Conservation (phyloP, 2,888 invertebrate species). For the Drosophila tanythrix region DNA sequence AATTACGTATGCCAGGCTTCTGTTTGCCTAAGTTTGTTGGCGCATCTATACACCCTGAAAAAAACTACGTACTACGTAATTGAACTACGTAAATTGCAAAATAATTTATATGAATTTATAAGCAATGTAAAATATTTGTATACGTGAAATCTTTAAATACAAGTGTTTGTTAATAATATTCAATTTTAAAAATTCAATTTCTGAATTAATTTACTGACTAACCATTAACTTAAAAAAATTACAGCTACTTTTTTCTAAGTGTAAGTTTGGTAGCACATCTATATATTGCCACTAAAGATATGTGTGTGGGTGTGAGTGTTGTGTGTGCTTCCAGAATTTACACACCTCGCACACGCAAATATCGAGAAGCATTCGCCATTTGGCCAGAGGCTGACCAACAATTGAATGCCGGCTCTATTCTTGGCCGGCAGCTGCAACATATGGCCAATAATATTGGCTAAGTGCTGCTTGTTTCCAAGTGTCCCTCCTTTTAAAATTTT, state of each 20-base stretch:
- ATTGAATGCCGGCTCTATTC: conserved; percentile 22
- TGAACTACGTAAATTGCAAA: background rate
- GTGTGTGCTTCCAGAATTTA: conserved; percentile 51
- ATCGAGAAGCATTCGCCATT: conserved; percentile 25
- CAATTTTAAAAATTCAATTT: background rate
- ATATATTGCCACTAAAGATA: background rate
- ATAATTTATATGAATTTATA: background rate
- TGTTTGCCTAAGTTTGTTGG: conserved; percentile 21
- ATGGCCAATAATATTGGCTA: conserved; percentile 43
- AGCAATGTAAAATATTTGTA: background rate
- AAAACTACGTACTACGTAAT: background rate
- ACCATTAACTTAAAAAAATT: background rate
- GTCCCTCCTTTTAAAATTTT: background rate
- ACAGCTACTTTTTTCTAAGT: background rate
- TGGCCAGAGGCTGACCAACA: conserved; percentile 47
- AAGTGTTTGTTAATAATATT: background rate
- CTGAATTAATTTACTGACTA: background rate
- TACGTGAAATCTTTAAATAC: background rate
- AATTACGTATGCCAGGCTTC: conserved; percentile 33
- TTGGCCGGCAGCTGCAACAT: conserved; percentile 37
- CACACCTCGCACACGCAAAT: conserved; percentile 63
- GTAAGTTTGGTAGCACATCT: background rate
- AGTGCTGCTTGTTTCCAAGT: background rate
- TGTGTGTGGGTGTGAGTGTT: background rate
- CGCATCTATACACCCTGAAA: conserved; percentile 18